Percentiles rank a stretch among this genome's conserved stretches.
Evolutionary conservation across 2,888 invertebrate species (phyloP).

Genomic region (Agonopterix arenella): DNA sequence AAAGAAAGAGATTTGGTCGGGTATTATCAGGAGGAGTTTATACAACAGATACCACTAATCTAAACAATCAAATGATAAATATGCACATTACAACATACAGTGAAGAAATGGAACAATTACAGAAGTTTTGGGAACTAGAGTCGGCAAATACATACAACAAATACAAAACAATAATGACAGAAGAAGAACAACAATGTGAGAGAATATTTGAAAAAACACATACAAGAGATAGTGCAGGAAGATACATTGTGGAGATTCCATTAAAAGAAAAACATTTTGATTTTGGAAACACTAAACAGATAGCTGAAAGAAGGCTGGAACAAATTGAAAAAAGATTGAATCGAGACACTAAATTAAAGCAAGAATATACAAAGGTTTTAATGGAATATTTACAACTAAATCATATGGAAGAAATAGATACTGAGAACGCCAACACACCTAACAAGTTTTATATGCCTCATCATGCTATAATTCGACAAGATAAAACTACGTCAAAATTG

Average conservation of each 20-base stretch:
- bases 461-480: too few species aligned
- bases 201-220: too few species aligned
- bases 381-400: slow-evolving; percentile 2
- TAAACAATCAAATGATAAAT: background rate
- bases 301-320: slow-evolving; percentile 2
- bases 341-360: background rate
- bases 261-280: background rate
- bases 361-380: slow-evolving; percentile 4
- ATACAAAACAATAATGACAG: too few species aligned
- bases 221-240: too few species aligned
- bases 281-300: background rate
- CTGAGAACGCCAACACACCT: too few species aligned
- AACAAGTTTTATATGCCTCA: too few species aligned
- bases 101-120: too few species aligned
- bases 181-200: too few species aligned
- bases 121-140: too few species aligned
- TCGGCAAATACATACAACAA: too few species aligned
- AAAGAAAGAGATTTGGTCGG: slow-evolving; percentile 8
- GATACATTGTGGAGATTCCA: too few species aligned
- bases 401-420: slow-evolving; percentile 2
- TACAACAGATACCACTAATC: background rate
- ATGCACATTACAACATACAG: background rate
- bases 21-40: slow-evolving; percentile 2
- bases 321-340: slow-evolving; percentile 4
- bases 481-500: too few species aligned